Percentiles rank a stretch among this genome's conserved stretches.
Evolutionary conservation across 2,113 vertebrate species (phyloP).

Genomic region (Callocephalon fimbriatum): DNA sequence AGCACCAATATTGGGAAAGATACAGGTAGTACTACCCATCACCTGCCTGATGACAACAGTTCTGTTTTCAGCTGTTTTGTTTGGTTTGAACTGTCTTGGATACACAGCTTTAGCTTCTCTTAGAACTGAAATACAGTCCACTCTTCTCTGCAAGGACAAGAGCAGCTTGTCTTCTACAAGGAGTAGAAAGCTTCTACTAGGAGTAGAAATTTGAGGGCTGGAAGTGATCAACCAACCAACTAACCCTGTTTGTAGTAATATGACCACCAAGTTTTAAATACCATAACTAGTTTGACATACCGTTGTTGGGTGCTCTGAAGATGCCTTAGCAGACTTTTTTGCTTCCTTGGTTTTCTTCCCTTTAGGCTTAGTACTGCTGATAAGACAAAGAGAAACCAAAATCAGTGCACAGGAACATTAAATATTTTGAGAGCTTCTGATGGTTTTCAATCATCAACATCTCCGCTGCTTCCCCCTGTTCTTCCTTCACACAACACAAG

Average conservation of each 20-base stretch:
- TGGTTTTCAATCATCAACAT: not conserved
- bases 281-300: slow-evolving; percentile 27
- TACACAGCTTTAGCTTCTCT: not conserved
- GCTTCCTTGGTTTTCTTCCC: slow-evolving; percentile 89
- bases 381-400: slow-evolving; percentile 19
- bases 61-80: not conserved
- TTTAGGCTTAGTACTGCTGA: slow-evolving; percentile 83
- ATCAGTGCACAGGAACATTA: not conserved
- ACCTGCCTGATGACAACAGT: not conserved
- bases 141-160: not conserved
- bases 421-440: not conserved
- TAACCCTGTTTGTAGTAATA: not conserved
- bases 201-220: not conserved
- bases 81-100: not conserved
- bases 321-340: slow-evolving; percentile 75
- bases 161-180: not conserved
- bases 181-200: not conserved
- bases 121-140: not conserved
- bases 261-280: not conserved
- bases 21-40: not conserved
- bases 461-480: not conserved
- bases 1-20: not conserved
- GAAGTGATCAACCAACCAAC: not conserved
- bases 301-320: slow-evolving; percentile 62
- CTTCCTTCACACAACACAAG: not conserved